Percentiles rank a stretch among this genome's conserved stretches.
Conservation (phyloP, 2,888 invertebrate genomes). For the Steromphala cineraria region DNA sequence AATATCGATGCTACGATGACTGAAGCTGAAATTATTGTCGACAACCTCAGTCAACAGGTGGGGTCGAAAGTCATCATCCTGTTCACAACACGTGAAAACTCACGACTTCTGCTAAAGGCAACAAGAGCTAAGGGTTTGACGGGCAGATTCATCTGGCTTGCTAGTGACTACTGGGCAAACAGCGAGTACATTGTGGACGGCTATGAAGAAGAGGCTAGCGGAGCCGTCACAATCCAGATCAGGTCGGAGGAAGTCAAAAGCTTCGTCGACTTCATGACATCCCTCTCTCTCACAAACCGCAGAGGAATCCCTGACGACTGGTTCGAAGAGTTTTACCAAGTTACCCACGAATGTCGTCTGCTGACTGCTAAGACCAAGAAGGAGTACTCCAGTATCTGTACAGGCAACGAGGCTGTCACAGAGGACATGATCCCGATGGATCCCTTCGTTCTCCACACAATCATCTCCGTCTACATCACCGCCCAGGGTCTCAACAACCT, state of each 20-base stretch:
- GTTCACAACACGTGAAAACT: slow-evolving; percentile 67
- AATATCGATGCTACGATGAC: slow-evolving; percentile 48
- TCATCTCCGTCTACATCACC: slow-evolving; percentile 70
- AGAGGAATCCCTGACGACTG: slow-evolving; percentile 74
- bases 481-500: slow-evolving; percentile 71
- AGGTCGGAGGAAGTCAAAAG: slow-evolving; percentile 62
- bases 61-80: slow-evolving; percentile 70
- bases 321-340: slow-evolving; percentile 76
- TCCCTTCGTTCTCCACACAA: slow-evolving; percentile 72
- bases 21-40: slow-evolving; percentile 54
- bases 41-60: slow-evolving; percentile 56
- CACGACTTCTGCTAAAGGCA: slow-evolving; percentile 69
- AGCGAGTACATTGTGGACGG: slow-evolving; percentile 50
- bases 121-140: slow-evolving; percentile 63
- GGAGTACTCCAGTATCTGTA: slow-evolving; percentile 63
- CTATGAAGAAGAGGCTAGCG: slow-evolving; percentile 65
- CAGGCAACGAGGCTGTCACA: slow-evolving; percentile 61
- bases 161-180: slow-evolving; percentile 66
- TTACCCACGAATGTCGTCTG: slow-evolving; percentile 70
- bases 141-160: slow-evolving; percentile 70
- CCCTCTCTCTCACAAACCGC: slow-evolving; percentile 66
- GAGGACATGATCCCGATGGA: slow-evolving; percentile 62
- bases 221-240: slow-evolving; percentile 66
- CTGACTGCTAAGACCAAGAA: slow-evolving; percentile 59
- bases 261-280: slow-evolving; percentile 66